Conservation (phyloP, 2,888 invertebrate genomes). For the Stratiomys singularior region DNA sequence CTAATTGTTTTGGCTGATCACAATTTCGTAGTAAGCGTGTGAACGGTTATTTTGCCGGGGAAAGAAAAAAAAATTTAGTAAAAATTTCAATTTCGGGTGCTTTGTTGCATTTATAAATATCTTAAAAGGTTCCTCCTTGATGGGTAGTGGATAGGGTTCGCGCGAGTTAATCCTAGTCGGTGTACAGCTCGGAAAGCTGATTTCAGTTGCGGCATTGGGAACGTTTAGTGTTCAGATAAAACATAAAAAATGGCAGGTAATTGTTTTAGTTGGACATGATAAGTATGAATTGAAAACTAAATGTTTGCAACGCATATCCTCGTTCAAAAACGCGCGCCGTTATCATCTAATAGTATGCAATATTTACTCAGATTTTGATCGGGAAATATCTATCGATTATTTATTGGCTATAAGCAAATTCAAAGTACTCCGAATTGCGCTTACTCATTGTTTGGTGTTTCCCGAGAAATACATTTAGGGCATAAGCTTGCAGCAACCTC, state of each 20-base stretch:
- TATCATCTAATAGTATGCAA: too few species aligned
- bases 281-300: too few species aligned
- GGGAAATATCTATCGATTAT: too few species aligned
- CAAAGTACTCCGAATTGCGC: background rate
- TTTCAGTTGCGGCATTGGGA: background rate
- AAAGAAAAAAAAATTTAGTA: background rate
- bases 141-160: conserved; percentile 8
- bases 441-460: background rate
- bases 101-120: background rate
- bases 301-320: too few species aligned
- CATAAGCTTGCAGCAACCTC: background rate
- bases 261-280: background rate
- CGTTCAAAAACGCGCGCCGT: too few species aligned
- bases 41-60: conserved; percentile 35
- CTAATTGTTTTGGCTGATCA: conserved; percentile 53
- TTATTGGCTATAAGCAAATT: too few species aligned
- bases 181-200: background rate
- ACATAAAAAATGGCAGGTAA: background rate
- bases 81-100: background rate
- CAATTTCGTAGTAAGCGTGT: conserved; percentile 53
- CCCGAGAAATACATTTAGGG: background rate
- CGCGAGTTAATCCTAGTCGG: background rate
- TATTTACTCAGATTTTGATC: too few species aligned
- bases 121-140: conserved; percentile 16
- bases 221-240: background rate